Evolutionary conservation across 2,888 invertebrate genomes (phyloP), one percentile per base, ranked within the genome.

Genomic region (Polia nebulosa): DNA sequence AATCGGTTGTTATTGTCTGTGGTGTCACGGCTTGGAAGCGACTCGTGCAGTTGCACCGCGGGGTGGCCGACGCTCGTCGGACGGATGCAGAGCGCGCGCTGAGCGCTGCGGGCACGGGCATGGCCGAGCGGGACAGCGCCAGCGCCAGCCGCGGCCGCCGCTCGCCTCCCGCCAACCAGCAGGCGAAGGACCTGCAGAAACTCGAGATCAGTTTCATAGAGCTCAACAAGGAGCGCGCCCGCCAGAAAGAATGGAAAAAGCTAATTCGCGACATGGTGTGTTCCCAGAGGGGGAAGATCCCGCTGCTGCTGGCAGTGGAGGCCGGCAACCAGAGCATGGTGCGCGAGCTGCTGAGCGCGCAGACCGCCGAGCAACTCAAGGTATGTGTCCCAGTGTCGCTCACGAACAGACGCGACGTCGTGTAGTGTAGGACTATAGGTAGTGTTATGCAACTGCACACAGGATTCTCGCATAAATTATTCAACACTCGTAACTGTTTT

Each of bases 251-350:
- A 90, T 96, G 96, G 96, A 95, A 95, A 93, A 96, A 93, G 91
- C 85, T 96, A 96, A 96, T 96, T 88, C 94, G 95, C 90, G 96
- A 96, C 92, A 92, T 96, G 94, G 93, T 96, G 91, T 96, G 44
- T 63, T 63, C 96, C 85, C 96, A 99, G 99, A 97, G 97, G 94
- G 99, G 99, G 80, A 98, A 98, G 96, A 97, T 99, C 88, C 99
- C 99, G 84, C 96, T 99, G 89, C 97, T 99, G 90, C 96, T 99
- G 92, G 99, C 99, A 65, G 98, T 99, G 85, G 99, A 99, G 94
- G 98, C 98, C 34, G 99, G 99, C 63, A 99, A 99, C 96, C 98
- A 99, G 94, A 98, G 98, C 81, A 99, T 99, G 97, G 98, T 98
- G 90, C 97, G 99, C 81, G 99, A 99, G 94, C 97, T 99, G 63